Evolutionary conservation across 2,113 vertebrate genomes (phyloP).

Genomic region (Fukomys damarensis): DNA sequence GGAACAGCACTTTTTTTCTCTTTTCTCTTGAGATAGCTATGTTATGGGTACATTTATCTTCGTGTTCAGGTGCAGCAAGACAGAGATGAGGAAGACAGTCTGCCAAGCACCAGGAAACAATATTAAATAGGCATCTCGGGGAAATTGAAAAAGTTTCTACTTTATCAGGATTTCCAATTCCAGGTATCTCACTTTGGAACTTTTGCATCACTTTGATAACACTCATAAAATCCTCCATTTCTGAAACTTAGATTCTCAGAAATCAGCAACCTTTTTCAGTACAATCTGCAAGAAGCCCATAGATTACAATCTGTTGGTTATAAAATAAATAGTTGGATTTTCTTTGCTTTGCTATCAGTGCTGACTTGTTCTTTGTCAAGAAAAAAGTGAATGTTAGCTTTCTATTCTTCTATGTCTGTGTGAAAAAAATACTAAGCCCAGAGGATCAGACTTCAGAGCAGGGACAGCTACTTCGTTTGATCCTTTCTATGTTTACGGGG

Average conservation of each 20-base stretch:
- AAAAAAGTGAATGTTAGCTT: slow-evolving; percentile 26
- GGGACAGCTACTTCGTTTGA: background rate
- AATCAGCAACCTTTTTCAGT: slow-evolving; percentile 37
- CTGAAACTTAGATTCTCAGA: slow-evolving; percentile 61
- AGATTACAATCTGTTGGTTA: slow-evolving; percentile 9
- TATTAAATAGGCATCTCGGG: slow-evolving; percentile 60
- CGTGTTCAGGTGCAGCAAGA: slow-evolving; percentile 56
- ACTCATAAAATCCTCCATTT: slow-evolving; percentile 58
- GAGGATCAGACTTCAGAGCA: background rate
- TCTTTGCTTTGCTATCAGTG: slow-evolving; percentile 48
- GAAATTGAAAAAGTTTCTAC: slow-evolving; percentile 61
- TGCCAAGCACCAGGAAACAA: background rate
- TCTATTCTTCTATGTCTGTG: slow-evolving; percentile 1
- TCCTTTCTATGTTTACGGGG: background rate
- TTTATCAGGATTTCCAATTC: slow-evolving; percentile 72
- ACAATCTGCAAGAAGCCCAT: background rate
- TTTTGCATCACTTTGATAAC: slow-evolving; percentile 66
- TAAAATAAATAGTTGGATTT: slow-evolving; percentile 65
- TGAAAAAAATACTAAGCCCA: background rate
- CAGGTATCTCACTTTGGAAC: slow-evolving; percentile 8
- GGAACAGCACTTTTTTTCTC: slow-evolving; percentile 72
- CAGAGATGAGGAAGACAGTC: slow-evolving; percentile 28
- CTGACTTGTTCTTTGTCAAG: background rate
- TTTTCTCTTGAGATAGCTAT: slow-evolving; percentile 53
- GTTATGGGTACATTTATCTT: slow-evolving; percentile 69